Evolutionary conservation across 2,888 invertebrate species (phyloP).

Genomic region (Platynereis dumerilii): DNA sequence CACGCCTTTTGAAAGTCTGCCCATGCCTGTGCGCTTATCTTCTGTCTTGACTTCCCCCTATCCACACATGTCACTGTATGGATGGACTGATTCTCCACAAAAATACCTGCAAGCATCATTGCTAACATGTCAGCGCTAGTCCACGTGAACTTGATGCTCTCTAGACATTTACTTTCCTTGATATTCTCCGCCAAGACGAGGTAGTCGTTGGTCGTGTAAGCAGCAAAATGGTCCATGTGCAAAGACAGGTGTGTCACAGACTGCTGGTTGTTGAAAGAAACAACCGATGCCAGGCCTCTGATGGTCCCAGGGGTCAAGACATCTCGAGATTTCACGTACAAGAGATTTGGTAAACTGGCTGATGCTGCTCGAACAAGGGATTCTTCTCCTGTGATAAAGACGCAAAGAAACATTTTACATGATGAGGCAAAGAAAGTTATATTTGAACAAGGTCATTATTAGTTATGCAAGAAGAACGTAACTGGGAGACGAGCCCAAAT

Average conservation of each 20-base stretch:
- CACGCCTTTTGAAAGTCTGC: slow-evolving; percentile 48
- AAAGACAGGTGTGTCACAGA: slow-evolving; percentile 46
- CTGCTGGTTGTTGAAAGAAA: neutral
- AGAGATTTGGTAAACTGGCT: too few species aligned
- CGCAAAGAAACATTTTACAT: too few species aligned
- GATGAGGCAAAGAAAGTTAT: too few species aligned
- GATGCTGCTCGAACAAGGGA: too few species aligned
- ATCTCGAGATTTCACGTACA: slow-evolving; percentile 18
- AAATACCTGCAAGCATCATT: slow-evolving; percentile 42
- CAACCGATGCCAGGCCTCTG: slow-evolving; percentile 39
- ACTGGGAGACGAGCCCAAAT: too few species aligned
- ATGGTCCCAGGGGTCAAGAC: slow-evolving; percentile 39
- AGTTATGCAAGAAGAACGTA: too few species aligned
- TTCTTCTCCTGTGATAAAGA: too few species aligned
- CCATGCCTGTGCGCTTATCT: slow-evolving; percentile 49
- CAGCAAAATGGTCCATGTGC: slow-evolving; percentile 44
- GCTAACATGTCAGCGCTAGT: slow-evolving; percentile 46
- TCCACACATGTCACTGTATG: slow-evolving; percentile 40
- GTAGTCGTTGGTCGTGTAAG: slow-evolving; percentile 39
- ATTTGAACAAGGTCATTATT: too few species aligned
- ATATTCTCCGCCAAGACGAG: slow-evolving; percentile 44
- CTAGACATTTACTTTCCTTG: slow-evolving; percentile 38
- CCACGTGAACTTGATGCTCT: slow-evolving; percentile 47
- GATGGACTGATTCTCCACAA: slow-evolving; percentile 37
- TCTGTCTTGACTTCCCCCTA: slow-evolving; percentile 28